phyloP scores from a whole-genome alignment of 2,888 invertebrate species.

The Crossocerus cetratus region DNA sequence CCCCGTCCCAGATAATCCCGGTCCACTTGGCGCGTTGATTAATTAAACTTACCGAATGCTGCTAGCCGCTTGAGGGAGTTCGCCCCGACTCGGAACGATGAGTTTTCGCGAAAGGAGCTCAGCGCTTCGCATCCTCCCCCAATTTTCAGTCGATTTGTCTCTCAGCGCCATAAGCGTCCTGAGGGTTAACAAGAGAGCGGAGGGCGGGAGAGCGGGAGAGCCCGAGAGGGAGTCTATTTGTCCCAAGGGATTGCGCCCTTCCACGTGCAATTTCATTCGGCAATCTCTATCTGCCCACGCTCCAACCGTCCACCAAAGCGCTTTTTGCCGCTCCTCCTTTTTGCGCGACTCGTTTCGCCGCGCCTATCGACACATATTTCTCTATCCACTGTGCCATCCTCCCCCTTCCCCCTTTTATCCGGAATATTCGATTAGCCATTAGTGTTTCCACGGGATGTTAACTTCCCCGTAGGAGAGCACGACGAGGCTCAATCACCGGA shows the following conservation, averaged over 20 bases:
- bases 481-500: no score
- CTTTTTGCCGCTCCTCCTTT: slow-evolving; percentile 25
- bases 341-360: slow-evolving; percentile 1
- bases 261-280: slow-evolving; percentile 51
- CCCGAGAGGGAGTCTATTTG: slow-evolving; percentile 47
- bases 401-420: neutral
- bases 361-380: neutral
- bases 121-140: slow-evolving; percentile 31
- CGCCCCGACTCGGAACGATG: neutral
- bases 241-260: slow-evolving; percentile 52
- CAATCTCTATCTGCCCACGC: slow-evolving; percentile 49
- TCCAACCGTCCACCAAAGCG: slow-evolving; percentile 30
- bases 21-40: no score
- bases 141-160: slow-evolving; percentile 55
- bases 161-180: slow-evolving; percentile 32
- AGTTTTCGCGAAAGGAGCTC: slow-evolving; percentile 33
- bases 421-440: slow-evolving; percentile 5
- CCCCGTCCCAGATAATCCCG: no score
- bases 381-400: neutral
- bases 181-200: slow-evolving; percentile 48
- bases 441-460: no score
- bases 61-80: no score
- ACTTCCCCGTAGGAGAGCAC: no score
- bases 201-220: no score
- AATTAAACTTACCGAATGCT: no score